Percentiles rank a stretch among this genome's conserved stretches.
Evolutionary conservation across 1,140 invertebrate species (phyloP).

Genomic region (Myzus persicae): DNA sequence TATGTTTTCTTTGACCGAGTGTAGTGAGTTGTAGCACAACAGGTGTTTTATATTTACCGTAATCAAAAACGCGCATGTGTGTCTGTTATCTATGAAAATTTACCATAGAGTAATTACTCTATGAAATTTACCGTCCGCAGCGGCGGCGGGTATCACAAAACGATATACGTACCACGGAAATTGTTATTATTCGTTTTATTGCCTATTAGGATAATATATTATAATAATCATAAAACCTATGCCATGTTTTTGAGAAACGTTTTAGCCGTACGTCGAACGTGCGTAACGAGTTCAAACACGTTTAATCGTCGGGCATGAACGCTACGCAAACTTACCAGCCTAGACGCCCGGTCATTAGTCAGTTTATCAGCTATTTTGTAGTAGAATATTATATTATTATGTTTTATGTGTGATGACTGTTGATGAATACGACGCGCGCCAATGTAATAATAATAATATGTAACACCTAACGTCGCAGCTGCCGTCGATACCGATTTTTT

Average conservation of each 20-base stretch:
- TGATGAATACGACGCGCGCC: background rate
- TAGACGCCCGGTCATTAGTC: background rate
- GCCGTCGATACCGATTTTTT: background rate
- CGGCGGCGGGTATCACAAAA: background rate
- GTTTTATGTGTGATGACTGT: background rate
- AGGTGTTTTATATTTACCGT: slow-evolving; percentile 36
- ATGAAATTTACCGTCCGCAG: background rate
- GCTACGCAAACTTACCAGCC: background rate
- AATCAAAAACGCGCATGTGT: slow-evolving; percentile 9
- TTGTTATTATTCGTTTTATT: background rate
- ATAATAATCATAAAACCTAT: background rate
- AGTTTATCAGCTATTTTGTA: background rate
- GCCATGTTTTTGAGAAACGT: slow-evolving; percentile 24
- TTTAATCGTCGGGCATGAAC: background rate
- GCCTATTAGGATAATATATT: background rate
- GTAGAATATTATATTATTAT: too few relatives aligned
- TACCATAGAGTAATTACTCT: too few relatives aligned
- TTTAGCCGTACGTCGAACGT: slow-evolving; percentile 18
- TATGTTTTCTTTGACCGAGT: background rate
- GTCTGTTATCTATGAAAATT: slow-evolving; percentile 33
- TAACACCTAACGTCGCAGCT: too few relatives aligned
- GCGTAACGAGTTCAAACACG: slow-evolving; percentile 51
- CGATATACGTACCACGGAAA: background rate
- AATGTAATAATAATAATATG: background rate
- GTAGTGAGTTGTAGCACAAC: background rate